phyloP scores from a whole-genome alignment of 2,797 vertebrate species.

The Tenualosa thibaudeaui region DNA sequence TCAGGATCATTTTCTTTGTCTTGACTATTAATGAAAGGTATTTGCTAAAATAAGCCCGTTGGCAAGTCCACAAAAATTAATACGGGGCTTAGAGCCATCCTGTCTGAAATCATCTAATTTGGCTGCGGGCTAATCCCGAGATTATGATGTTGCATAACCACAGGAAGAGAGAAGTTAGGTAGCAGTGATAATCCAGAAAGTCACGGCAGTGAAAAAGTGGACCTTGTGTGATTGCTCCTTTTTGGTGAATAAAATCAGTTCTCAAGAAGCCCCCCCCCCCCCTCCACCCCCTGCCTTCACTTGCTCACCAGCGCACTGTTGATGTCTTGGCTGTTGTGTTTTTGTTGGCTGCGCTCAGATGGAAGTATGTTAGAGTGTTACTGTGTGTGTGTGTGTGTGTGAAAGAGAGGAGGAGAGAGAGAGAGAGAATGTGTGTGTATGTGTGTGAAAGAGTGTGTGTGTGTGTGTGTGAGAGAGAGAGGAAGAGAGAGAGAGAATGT shows the following conservation, averaged over 20 bases:
- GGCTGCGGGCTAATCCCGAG: slow-evolving; percentile 8
- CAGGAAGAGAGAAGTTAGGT: slow-evolving; percentile 2
- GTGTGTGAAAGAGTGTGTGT: too few species aligned
- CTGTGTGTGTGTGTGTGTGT: too few species aligned
- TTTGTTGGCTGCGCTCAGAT: neutral
- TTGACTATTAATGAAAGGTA: slow-evolving; percentile 14
- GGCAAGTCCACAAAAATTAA: neutral
- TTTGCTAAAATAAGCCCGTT: neutral
- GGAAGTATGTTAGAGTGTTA: slow-evolving; percentile 39
- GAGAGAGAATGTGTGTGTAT: too few species aligned
- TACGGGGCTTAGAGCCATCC: slow-evolving; percentile 2
- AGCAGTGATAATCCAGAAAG: slow-evolving; percentile 9
- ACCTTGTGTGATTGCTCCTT: slow-evolving; percentile 73
- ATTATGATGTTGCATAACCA: slow-evolving; percentile 15
- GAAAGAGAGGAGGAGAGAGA: too few species aligned
- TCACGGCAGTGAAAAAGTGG: slow-evolving; percentile 31
- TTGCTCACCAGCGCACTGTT: neutral
- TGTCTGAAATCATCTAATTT: slow-evolving; percentile 27
- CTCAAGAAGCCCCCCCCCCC: slow-evolving; percentile 37
- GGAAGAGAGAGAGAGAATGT: too few species aligned
- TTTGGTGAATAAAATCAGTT: slow-evolving; percentile 51
- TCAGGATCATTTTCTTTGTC: neutral
- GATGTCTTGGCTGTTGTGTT: neutral
- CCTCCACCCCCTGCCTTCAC: too few species aligned
- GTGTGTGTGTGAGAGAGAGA: too few species aligned